Base-by-base conservation (phyloP, 2,797 vertebrate species). In the Tangara arthus region DNA sequence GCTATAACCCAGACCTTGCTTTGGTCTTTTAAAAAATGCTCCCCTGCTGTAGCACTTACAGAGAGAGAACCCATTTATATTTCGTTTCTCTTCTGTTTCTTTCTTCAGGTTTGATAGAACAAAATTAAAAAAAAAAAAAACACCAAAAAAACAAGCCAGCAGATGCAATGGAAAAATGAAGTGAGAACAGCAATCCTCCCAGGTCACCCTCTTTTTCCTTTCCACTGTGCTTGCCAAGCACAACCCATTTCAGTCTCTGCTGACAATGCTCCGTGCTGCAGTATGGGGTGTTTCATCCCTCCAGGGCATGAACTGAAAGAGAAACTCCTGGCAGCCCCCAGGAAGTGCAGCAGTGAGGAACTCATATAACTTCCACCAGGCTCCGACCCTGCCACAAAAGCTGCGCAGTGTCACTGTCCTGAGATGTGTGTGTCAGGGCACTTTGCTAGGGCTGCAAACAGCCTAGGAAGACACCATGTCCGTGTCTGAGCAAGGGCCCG, bases 81-180 rank as follows among this genome's bases (percentile, higher is more conserved):
- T 92, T 95, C 81, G 20, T 68, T 94, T 66, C 85, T 90, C 19
- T 79, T 87, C 63, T 75, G 16, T 83, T 89, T 83, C 47, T 72
- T 22, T 91, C 77, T 94, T 88, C 46, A 37, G 65, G 34, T 44
- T 92, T 76, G 65, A 76, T 8, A 73, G 49, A 6, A n/a, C 55
- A 78, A 82, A 30, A n/a, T 30, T 30, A 3, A n/a, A 21, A 39
- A 39, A 27, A 27, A 44, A 23, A 46, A 44, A 37, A 32, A 23
- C 15, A 39, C 24, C 39, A 22, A 39, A 24, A 28, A 24, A 28
- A 3, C 15, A 56, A 47, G 13, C 21, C 37, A 71, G 47, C 6
- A 12, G 46, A 95, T 96, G 95, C 95, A 96, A 96, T 96, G 95
- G 91, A 97, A 97, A 95, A 96, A 96, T 83, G 89, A 95, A 97